phyloP scores from a whole-genome alignment of 1,140 invertebrate species.

The Leptoteleia sp. region DNA sequence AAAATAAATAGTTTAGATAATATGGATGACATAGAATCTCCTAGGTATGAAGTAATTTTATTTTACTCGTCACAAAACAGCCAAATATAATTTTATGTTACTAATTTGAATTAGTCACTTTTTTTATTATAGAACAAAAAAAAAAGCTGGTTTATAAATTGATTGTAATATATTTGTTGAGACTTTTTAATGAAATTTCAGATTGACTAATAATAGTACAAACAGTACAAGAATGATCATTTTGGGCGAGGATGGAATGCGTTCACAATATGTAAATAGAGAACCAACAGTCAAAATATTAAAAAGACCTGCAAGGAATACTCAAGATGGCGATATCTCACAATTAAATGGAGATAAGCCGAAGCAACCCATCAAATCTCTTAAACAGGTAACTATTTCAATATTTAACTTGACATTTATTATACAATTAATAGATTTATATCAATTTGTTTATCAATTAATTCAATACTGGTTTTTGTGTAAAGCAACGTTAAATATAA shows the following conservation, averaged over 20 bases:
- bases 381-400: slow-evolving; percentile 90
- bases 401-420: too few relatives aligned
- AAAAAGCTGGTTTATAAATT: neutral
- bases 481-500: too few relatives aligned
- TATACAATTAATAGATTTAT: too few relatives aligned
- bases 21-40: slow-evolving; percentile 73
- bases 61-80: too few relatives aligned
- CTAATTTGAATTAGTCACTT: too few relatives aligned
- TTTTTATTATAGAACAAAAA: neutral
- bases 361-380: slow-evolving; percentile 89
- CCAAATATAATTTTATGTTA: too few relatives aligned
- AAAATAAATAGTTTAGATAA: slow-evolving; percentile 72
- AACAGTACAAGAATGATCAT: slow-evolving; percentile 76
- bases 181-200: slow-evolving; percentile 34
- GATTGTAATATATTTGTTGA: neutral
- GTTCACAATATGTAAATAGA: slow-evolving; percentile 84
- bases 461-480: too few relatives aligned
- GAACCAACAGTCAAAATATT: slow-evolving; percentile 91
- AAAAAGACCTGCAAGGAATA: slow-evolving; percentile 85
- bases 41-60: slow-evolving; percentile 67
- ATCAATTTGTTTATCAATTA: too few relatives aligned
- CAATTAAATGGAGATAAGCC: slow-evolving; percentile 85
- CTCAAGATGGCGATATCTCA: slow-evolving; percentile 77
- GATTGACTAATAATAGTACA: slow-evolving; percentile 69
- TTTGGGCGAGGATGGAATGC: slow-evolving; percentile 76